Percentiles rank a stretch among this genome's conserved stretches.
These are phyloP conservation scores for Drosophila serrata DNA, from an alignment of 1,140 invertebrate genomes.

Conservation along the genomic window DNA sequence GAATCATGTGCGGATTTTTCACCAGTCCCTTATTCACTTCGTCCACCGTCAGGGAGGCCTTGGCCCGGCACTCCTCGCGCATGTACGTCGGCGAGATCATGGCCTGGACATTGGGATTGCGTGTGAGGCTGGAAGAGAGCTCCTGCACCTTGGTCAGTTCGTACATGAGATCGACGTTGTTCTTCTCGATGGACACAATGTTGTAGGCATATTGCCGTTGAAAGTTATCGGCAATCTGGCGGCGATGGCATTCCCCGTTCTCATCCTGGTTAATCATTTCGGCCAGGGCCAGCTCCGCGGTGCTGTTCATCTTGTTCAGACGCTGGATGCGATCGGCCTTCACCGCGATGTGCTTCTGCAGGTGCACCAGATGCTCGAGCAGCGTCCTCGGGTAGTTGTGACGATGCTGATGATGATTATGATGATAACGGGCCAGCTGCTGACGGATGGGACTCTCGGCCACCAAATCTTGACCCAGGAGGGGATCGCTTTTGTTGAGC, in stretches of 20 bases:
- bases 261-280: constrained; percentile 86
- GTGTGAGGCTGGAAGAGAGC: constrained; percentile 94
- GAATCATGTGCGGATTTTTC: constrained; percentile 88
- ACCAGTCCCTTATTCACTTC: constrained; percentile 89
- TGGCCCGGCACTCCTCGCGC: constrained; percentile 93
- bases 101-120: constrained; percentile 94
- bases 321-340: constrained; percentile 94
- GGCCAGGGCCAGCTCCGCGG: constrained; percentile 92
- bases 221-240: constrained; percentile 90
- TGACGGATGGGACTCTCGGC: constrained; percentile 71
- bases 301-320: constrained; percentile 95
- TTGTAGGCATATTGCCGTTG: constrained; percentile 95
- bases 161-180: constrained; percentile 95
- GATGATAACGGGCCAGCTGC: constrained; percentile 54
- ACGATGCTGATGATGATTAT: constrained; percentile 73
- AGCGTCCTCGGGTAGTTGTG: constrained; percentile 94
- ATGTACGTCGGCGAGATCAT: constrained; percentile 95
- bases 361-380: constrained; percentile 93
- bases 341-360: constrained; percentile 94
- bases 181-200: constrained; percentile 95
- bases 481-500: constrained; percentile 86
- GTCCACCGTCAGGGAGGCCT: constrained; percentile 93
- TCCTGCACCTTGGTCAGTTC: constrained; percentile 94
- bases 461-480: constrained; percentile 86
- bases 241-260: constrained; percentile 39